phyloP scores from a whole-genome alignment of 1,140 invertebrate genomes.

The Theocolax elegans region DNA sequence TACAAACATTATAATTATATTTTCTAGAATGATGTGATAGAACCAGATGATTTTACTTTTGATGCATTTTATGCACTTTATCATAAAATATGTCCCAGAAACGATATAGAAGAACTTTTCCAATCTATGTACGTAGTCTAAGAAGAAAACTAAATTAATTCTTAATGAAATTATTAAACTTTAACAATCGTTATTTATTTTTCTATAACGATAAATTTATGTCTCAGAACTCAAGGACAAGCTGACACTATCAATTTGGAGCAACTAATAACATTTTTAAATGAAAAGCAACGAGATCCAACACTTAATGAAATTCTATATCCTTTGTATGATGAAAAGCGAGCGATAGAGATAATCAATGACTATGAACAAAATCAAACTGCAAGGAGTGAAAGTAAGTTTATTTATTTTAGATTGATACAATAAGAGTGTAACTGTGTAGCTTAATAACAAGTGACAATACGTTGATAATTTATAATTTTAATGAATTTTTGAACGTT shows the following conservation, averaged over 20 bases:
- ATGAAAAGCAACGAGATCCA: conserved; percentile 98
- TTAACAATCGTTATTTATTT: too few species aligned
- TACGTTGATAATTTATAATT: too few species aligned
- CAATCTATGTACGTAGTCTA: conserved; percentile 89
- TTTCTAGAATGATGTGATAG: conserved; percentile 90
- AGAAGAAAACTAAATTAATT: background rate
- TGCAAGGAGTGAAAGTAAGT: conserved; percentile 80
- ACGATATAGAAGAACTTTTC: conserved; percentile 98
- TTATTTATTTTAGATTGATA: background rate
- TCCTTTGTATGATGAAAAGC: conserved; percentile 95
- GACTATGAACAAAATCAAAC: conserved; percentile 93
- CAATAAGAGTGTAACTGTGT: too few species aligned
- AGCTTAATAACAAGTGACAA: too few species aligned
- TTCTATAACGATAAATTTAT: too few species aligned
- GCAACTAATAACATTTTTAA: conserved; percentile 94
- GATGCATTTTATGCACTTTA: conserved; percentile 99
- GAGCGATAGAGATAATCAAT: conserved; percentile 92
- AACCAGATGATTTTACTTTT: conserved; percentile 95
- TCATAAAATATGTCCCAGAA: conserved; percentile 98
- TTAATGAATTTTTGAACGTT: too few species aligned
- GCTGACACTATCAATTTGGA: conserved; percentile 86
- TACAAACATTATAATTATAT: conserved; percentile 16
- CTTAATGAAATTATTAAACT: too few species aligned
- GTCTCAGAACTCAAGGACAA: conserved; percentile 86
- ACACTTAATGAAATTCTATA: conserved; percentile 98